These are phyloP conservation scores for Neofelis nebulosa DNA, from an alignment of 2,113 vertebrate species.

Conservation along the genomic window DNA sequence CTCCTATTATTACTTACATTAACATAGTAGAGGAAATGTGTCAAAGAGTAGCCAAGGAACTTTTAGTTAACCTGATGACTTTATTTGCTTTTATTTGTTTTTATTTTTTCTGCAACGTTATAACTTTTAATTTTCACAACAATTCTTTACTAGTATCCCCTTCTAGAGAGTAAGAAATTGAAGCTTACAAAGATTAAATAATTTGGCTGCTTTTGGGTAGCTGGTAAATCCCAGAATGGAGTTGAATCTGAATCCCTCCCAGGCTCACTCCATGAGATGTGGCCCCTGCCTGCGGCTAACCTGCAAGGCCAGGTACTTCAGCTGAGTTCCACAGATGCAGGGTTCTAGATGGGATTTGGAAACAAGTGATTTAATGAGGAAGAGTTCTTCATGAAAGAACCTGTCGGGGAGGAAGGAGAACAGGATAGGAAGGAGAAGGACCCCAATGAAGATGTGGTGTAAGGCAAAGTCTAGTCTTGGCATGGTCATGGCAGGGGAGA, in stretches of 20 bases:
- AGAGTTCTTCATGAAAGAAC: background rate
- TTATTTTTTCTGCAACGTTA: background rate
- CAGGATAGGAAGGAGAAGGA: background rate
- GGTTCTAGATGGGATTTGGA: background rate
- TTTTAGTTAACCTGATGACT: background rate
- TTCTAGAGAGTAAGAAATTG: slow-evolving; percentile 10
- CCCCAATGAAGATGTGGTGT: background rate
- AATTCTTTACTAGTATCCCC: background rate
- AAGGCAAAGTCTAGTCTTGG: background rate
- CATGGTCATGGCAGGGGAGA: background rate
- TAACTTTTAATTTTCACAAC: background rate
- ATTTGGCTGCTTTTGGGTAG: background rate
- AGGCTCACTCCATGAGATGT: background rate
- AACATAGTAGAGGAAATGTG: background rate
- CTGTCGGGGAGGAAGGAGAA: background rate
- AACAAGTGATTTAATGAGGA: background rate
- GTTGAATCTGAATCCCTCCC: background rate
- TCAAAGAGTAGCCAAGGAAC: background rate
- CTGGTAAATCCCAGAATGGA: background rate
- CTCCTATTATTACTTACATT: background rate
- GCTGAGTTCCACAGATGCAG: background rate
- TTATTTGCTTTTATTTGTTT: background rate
- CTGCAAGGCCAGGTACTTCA: background rate
- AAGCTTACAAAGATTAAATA: background rate
- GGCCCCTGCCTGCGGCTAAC: accelerated